Evolutionary conservation across 2,888 invertebrate genomes (phyloP), one percentile per base, ranked within the genome.

Genomic region (Selenia dentaria): DNA sequence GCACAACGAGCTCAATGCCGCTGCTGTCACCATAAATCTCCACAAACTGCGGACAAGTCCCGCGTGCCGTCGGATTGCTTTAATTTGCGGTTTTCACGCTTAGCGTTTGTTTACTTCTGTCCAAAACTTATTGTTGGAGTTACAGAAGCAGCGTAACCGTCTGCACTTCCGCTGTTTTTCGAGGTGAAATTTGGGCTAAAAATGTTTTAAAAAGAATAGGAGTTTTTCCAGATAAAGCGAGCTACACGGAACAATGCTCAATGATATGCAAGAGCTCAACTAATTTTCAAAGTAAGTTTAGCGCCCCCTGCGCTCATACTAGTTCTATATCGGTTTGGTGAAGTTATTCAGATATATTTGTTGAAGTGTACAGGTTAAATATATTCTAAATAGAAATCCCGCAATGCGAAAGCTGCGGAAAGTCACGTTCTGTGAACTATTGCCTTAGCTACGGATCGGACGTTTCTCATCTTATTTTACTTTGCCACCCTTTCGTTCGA

Each of bases 1-100:
- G 22, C 6, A n/a, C 45, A 28, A 28, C 36, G 24, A 22, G 43
- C 27, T 44, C 53, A 51, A 60, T 58, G 64, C 59, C 59, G 60
- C 55, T 51, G 43, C 64, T 69, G 70, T 72, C 71, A 48, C 67
- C 51, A 72, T 78, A 75, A 79, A 78, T 80, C 72, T 63, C 45
- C 49, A 37, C 57, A 56, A 65, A 70, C 62, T 65, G 60, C 56
- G 57, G 60, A 64, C 65, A 18, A 64, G 59, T 34, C 57, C 53
- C 55, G 56, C 58, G 36, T 57, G 55, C 42, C 54, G 54, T 44
- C 37, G 52, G 48, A 59, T 59, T 53, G 64, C 64, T 66, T 61
- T 56, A 61, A 66, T 68, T 62, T 65, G 62, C 55, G 61, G 66
- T 58, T 63, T 50, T 41, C 43, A 42, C 50, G 44, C 46, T 67